Base-by-base conservation (phyloP, 2,113 vertebrate species). In the Gymnarchus niloticus region DNA sequence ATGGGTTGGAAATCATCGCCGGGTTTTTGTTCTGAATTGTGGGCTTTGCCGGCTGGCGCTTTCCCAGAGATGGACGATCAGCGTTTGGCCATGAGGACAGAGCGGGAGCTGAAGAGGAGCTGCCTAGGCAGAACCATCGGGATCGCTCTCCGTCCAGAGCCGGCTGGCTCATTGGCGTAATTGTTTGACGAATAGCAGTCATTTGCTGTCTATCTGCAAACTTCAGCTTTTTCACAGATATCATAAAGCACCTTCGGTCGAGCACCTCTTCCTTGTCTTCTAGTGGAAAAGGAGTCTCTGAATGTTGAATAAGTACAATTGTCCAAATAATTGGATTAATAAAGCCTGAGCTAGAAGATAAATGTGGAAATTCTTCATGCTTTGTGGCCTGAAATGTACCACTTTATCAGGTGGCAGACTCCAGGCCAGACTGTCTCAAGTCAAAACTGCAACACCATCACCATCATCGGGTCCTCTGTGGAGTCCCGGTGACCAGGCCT, bases 251-350 rank as follows among this genome's bases (percentile, higher is more conserved):
- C 83, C 87, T 84, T 87, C 88, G 89, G 90, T 92, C 83, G 19
- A 84, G 56, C 88, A 87, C 88, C 88, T 92, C 89, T 91, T 89
- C 69, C 87, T 90, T 69, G 54, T 85, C 87, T 90, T 84, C 77
- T 86, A 89, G 89, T 86, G 84, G 89, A 90, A 91, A 91, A 87
- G 25, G 88, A 86, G 87, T 88, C 88, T 61, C 85, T 84, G 25
- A 89, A 91, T 89, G 90, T 95, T 93, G 93, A 94, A 94, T 91
- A 92, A 91, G 91, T 93, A 94, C 92, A 94, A 92, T 91, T 92
- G 91, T 90, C 88, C 90, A 90, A 91, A 89, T 95, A 94, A 94
- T 93, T 93, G 90, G 92, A 94, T 94, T 92, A 94, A 93, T 92
- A 93, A 92, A 88, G 87, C 86, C 28, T 83, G 88, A 78, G 88